Evolutionary conservation across 2,113 vertebrate species (phyloP).

Genomic region (Rhabdomys dilectus): DNA sequence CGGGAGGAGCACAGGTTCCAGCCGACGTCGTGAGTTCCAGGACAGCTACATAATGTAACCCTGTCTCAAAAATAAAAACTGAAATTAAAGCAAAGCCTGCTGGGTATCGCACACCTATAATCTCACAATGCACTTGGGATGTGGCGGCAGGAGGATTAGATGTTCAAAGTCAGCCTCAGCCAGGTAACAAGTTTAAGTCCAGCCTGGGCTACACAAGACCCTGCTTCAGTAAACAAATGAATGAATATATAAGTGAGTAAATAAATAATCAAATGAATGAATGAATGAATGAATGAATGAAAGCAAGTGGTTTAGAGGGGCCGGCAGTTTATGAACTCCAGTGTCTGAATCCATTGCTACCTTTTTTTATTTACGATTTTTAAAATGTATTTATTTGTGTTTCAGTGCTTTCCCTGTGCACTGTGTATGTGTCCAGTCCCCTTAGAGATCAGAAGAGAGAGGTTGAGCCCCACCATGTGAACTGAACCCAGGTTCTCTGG

Average conservation of each 20-base stretch:
- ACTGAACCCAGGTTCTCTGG: too few species aligned
- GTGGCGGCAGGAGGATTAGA: background rate
- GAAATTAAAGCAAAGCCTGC: background rate
- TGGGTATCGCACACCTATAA: background rate
- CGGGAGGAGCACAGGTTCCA: background rate
- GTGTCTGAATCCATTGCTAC: background rate
- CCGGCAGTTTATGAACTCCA: too few species aligned
- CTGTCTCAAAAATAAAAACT: background rate
- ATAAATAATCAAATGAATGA: background rate
- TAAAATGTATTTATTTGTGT: background rate
- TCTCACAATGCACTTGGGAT: background rate
- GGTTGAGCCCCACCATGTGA: too few species aligned
- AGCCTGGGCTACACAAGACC: background rate
- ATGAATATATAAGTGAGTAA: background rate
- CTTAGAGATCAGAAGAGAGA: background rate
- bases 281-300: background rate
- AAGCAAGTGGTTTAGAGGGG: background rate
- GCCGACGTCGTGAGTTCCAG: background rate
- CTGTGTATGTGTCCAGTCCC: background rate
- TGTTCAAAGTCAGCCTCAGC: background rate
- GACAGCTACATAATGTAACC: background rate
- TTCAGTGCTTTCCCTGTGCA: background rate
- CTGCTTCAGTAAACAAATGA: background rate
- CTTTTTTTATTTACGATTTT: background rate
- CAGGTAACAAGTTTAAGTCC: background rate